phyloP scores from a whole-genome alignment of 2,797 vertebrate species.

The Echiichthys vipera region DNA sequence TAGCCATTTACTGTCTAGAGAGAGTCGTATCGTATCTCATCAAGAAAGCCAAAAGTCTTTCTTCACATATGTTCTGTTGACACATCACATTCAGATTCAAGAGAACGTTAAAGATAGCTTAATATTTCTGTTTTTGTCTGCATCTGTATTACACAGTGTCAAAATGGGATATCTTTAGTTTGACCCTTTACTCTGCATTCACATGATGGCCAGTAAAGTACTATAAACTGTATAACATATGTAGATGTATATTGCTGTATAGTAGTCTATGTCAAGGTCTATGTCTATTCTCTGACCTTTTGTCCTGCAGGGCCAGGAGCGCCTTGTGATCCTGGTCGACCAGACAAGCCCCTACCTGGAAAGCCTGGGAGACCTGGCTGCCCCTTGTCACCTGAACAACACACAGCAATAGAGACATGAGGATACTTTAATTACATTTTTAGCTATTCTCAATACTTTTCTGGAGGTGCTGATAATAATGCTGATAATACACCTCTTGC shows the following conservation, averaged over 20 bases:
- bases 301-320: constrained; percentile 62
- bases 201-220: neutral
- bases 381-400: constrained; percentile 72
- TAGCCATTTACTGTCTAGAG: neutral
- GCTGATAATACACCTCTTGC: neutral
- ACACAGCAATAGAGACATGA: constrained; percentile 10
- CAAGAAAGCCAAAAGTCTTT: too few relatives aligned
- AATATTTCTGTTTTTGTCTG: neutral
- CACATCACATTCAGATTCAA: neutral
- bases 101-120: neutral
- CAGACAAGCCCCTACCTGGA: constrained; percentile 49
- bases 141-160: neutral
- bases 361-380: constrained; percentile 55
- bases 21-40: too few relatives aligned
- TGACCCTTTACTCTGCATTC: neutral
- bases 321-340: constrained; percentile 66
- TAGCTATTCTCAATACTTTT: neutral
- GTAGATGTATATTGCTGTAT: neutral
- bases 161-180: neutral
- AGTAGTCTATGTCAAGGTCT: too few relatives aligned
- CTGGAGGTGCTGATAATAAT: too few relatives aligned
- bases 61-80: too few relatives aligned
- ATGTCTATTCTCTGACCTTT: constrained; percentile 68
- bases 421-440: neutral
- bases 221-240: neutral